Base-by-base conservation (phyloP, 2,888 invertebrate species). In the Stenolophus ochropezus region DNA sequence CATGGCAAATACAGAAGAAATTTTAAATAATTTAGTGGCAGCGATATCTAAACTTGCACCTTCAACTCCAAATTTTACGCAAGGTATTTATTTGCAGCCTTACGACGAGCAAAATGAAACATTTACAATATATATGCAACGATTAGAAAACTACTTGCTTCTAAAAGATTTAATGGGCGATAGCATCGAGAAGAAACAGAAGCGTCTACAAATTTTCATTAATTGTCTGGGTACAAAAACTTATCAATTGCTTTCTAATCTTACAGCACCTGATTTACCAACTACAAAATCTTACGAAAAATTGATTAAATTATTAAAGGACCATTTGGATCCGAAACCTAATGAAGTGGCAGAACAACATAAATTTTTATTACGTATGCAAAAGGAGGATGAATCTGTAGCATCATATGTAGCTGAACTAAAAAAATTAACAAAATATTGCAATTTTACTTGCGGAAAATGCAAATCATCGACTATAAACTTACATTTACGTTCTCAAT, bases 181-280 rank as follows among this genome's bases (percentile, higher is more conserved):
- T 1, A 61, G 33, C 1, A n/a, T 2, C n/a, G 79, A 79, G 2
- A 21, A 5, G 11, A 49, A 79, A 42, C 20, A 18, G 1, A 58
- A 58, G n/a, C 23, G 58, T 6, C 21, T 79, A 3, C 79, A 65
- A 49, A 42, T 79, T 2, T 69, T 69, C 3, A 79, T 79, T 2
- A 58, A 78, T 69, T 79, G 79, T 47, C 23, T 79, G 1, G 79
- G 69, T 16, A 21, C 79, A 6, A 79, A 79, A 69, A n/a, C n/a
- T n/a, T n/a, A n/a, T n/a, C n/a, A n/a, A n/a, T n/a, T n/a, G n/a
- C n/a, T n/a, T n/a, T n/a, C 11, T 4, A 2, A 51, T 20, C 8
- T 16, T 14, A 61, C 18, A 27, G 8, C 75, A 14, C 23, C 75
- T 2, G 53, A 65, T 11, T 8, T 33, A 23, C 79, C 79, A 18